Conservation (phyloP, 2,113 vertebrate genomes). For the Tautogolabrus adspersus region DNA sequence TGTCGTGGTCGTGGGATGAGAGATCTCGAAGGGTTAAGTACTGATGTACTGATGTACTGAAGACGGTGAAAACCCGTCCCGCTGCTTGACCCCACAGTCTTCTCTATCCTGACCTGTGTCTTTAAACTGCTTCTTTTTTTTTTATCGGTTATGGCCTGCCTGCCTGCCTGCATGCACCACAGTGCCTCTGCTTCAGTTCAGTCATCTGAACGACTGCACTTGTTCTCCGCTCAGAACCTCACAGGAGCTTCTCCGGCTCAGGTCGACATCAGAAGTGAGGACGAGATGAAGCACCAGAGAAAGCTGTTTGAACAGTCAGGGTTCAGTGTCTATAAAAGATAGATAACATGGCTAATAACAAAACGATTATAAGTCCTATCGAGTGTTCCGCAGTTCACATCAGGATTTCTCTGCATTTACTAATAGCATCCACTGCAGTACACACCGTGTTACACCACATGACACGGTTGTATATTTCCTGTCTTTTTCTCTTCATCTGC, state of each 20-base stretch:
- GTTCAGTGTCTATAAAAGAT: constrained; percentile 13
- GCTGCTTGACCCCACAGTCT: constrained; percentile 76
- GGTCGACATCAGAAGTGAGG: constrained; percentile 10
- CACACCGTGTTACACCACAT: constrained; percentile 10
- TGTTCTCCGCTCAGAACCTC: constrained; percentile 1
- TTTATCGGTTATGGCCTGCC: constrained; percentile 46
- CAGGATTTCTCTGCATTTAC: constrained; percentile 51
- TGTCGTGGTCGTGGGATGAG: constrained; percentile 97
- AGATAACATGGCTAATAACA: constrained; percentile 20
- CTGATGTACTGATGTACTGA: constrained; percentile 71
- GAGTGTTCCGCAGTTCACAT: constrained; percentile 17
- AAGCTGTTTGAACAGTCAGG: constrained; percentile 26
- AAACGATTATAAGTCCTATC: constrained; percentile 8
- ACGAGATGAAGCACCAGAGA: constrained; percentile 11
- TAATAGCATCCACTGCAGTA: constrained; percentile 66
- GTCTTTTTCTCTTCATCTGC: constrained; percentile 41
- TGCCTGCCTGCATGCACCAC: constrained; percentile 71
- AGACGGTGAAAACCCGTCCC: constrained; percentile 69
- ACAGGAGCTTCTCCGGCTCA: constrained; percentile 4
- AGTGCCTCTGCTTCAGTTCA: constrained; percentile 67
- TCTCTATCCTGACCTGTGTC: constrained; percentile 68
- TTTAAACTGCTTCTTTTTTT: constrained; percentile 60
- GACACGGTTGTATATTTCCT: constrained; percentile 35
- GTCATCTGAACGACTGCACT: constrained; percentile 43
- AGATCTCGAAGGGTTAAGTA: constrained; percentile 99